Evolutionary conservation across 2,113 vertebrate genomes (phyloP).

Genomic region (Lepus europaeus): DNA sequence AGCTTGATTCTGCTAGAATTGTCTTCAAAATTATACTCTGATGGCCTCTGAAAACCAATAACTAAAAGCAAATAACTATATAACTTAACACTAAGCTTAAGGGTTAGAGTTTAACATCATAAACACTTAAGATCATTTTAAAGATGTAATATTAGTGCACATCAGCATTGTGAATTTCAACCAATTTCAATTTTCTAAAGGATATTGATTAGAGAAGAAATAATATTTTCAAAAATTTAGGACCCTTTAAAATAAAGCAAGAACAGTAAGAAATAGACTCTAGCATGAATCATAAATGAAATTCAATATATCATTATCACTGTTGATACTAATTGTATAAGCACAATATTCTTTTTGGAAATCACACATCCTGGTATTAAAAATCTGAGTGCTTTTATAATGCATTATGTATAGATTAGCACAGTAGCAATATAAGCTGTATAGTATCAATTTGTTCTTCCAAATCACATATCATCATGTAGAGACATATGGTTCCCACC

Average conservation of each 20-base stretch:
- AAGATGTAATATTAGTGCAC: neutral
- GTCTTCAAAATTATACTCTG: constrained; percentile 22
- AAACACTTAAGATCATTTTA: constrained; percentile 42
- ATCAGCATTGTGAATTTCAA: neutral
- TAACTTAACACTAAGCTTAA: neutral
- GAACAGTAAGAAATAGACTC: constrained; percentile 11
- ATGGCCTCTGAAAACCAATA: neutral
- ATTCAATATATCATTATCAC: neutral
- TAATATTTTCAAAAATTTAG: neutral
- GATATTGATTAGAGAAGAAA: neutral
- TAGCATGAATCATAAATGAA: neutral
- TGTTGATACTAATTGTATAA: constrained; percentile 47
- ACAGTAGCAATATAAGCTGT: constrained; percentile 57
- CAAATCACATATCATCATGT: constrained; percentile 55
- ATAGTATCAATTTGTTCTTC: constrained; percentile 57
- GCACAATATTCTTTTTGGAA: constrained; percentile 26
- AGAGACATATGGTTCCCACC: constrained; percentile 55
- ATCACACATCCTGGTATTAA: neutral
- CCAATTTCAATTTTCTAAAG: neutral
- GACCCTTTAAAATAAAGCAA: constrained; percentile 37
- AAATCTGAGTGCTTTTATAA: neutral
- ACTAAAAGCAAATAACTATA: neutral
- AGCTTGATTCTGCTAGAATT: neutral
- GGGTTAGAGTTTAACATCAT: constrained; percentile 2
- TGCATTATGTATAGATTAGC: constrained; percentile 11